phyloP scores from a whole-genome alignment of 2,113 vertebrate species.

The Coptodon rendalli region DNA sequence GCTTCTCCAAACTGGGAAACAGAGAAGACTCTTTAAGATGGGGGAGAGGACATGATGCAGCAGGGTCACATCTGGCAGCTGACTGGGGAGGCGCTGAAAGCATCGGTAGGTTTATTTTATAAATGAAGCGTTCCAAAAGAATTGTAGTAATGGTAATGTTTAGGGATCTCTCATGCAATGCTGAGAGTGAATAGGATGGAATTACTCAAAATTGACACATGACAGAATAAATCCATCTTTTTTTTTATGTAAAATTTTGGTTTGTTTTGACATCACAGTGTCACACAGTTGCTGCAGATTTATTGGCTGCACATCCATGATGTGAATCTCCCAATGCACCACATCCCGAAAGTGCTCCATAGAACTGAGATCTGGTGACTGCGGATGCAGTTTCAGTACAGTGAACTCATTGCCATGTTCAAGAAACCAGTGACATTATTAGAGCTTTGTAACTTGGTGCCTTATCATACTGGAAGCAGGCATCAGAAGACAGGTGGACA shows the following conservation, averaged over 20 bases:
- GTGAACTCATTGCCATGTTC: too few relatives aligned
- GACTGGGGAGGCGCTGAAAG: slow-evolving; percentile 65
- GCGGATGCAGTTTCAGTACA: neutral
- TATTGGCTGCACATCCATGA: neutral
- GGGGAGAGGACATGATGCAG: neutral
- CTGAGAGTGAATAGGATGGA: neutral
- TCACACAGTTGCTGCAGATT: neutral
- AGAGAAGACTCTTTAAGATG: slow-evolving; percentile 9
- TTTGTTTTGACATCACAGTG: neutral
- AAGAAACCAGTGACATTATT: too few relatives aligned
- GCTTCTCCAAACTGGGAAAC: slow-evolving; percentile 70
- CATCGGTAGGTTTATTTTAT: slow-evolving; percentile 49
- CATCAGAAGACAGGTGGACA: too few relatives aligned
- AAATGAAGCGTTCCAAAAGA: neutral
- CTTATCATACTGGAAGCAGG: too few relatives aligned
- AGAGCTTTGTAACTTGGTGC: too few relatives aligned
- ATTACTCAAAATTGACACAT: neutral
- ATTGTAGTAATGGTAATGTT: neutral
- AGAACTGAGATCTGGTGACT: neutral
- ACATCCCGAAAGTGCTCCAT: neutral
- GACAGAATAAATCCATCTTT: neutral
- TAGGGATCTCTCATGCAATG: neutral
- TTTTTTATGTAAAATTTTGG: neutral
- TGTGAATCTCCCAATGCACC: neutral
- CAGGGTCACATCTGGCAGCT: slow-evolving; percentile 16